Base-by-base conservation (phyloP, 2,113 vertebrate species). In the Poeciliopsis occidentalis region DNA sequence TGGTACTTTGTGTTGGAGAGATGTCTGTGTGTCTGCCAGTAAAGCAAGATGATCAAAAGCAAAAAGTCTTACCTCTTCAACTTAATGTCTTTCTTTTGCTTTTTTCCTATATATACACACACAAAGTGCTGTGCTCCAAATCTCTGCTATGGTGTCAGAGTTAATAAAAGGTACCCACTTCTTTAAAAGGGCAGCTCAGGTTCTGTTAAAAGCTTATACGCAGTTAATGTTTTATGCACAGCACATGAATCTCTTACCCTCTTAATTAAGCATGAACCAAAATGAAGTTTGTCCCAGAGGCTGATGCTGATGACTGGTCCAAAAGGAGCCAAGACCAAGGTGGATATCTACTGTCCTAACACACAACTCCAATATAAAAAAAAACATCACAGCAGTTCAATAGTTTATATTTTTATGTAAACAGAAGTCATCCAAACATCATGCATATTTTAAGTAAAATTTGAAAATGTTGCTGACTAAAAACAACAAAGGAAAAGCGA, bases 1-100 rank as follows among this genome's bases (percentile, higher is more conserved):
- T 79, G 60, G 34, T 54, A 31, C 64, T 61, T 51, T 57, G 64
- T 3, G 5, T 73, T 67, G 27, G 15, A 47, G 17, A 47, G 44
- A 47, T 47, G 60, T 10, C 10, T 8, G 17, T 24, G 22, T 24
- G 51, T 66, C 64, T 26, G 34, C 34, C 24, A 41, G 11, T 39
- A 39, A 66, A 13, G 24, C 17, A 57, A 8, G 51, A 57, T 57
- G 51, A 57, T 57, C 51, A 57, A 57, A 57, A n/a, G 51, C 51
- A 12, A n/a, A 13, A 54, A 31, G 19, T 27, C 19, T 30, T 1
- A n/a, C 29, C 17, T 51, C 17, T 57, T 32, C 67, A 34, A 37
- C 54, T 27, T 26, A n/a, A 70, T 13, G 31, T 31, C 13, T 13
- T 31, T 70, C 51, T 60, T 54, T 37, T 37, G 2, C 10, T 32